Percentiles rank a stretch among this genome's conserved stretches.
Conservation (phyloP, 2,797 vertebrate genomes). For the Micromesistius poutassou region DNA sequence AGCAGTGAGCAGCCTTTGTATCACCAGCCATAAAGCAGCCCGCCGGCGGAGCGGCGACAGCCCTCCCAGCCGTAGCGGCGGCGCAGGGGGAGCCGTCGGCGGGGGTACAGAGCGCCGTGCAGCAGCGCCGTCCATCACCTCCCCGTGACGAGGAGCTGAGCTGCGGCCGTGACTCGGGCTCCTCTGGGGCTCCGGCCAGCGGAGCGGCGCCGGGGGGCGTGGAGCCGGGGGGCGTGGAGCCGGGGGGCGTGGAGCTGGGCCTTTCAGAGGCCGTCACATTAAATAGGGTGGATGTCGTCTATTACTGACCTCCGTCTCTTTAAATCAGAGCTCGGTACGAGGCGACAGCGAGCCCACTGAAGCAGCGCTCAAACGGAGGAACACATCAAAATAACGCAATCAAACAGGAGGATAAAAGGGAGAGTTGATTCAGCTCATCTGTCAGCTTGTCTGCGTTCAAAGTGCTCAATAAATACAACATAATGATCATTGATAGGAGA, state of each 20-base stretch:
- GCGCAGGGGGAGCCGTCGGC: conserved; percentile 4
- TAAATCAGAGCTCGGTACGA: neutral
- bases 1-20: neutral
- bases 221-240: conserved; percentile 7
- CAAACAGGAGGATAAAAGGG: neutral
- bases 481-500: neutral
- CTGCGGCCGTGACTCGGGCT: neutral
- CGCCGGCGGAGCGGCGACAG: neutral
- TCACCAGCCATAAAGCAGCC: conserved; percentile 1
- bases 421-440: neutral
- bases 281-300: conserved; percentile 2
- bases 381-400: neutral
- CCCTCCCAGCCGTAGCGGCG: neutral
- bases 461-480: neutral
- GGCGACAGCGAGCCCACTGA: neutral
- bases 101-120: conserved; percentile 5
- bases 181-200: neutral
- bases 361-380: neutral
- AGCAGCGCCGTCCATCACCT: conserved; percentile 3
- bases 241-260: conserved; percentile 8
- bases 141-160: neutral
- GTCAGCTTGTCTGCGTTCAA: neutral
- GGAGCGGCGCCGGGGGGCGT: neutral
- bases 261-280: neutral
- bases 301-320: neutral